Percentiles rank a stretch among this genome's conserved stretches.
phyloP scores from a whole-genome alignment of 2,113 vertebrate species.

The Tilapia sparmanii region DNA sequence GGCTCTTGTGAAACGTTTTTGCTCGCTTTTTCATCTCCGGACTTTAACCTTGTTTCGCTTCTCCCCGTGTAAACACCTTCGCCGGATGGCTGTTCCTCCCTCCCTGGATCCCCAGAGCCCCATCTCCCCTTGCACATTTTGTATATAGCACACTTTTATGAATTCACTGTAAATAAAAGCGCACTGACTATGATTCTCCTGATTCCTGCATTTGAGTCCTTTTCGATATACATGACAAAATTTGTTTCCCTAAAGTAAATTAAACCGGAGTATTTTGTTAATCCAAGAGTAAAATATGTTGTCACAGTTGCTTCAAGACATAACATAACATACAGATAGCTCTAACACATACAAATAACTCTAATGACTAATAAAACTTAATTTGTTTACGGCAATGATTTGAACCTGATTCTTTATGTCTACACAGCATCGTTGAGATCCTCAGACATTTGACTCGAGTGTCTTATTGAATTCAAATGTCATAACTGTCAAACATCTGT shows the following conservation, averaged over 20 bases:
- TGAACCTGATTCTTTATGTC: background rate
- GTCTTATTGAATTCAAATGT: background rate
- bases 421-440: no score
- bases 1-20: fast-evolving
- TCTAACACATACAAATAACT: background rate
- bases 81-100: background rate
- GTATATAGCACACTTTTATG: background rate
- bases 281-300: background rate
- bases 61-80: background rate
- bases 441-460: background rate
- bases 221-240: background rate
- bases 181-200: background rate
- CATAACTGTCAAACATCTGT: background rate
- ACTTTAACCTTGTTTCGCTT: background rate
- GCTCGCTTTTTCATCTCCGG: background rate
- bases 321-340: background rate
- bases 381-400: background rate
- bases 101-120: background rate
- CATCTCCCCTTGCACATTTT: background rate
- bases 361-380: background rate
- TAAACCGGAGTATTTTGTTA: background rate
- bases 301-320: background rate
- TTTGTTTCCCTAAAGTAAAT: background rate
- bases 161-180: background rate
- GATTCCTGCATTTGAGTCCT: background rate